Conservation (phyloP, 23 tunicate species). For the Clavelina lepadiformis region DNA sequence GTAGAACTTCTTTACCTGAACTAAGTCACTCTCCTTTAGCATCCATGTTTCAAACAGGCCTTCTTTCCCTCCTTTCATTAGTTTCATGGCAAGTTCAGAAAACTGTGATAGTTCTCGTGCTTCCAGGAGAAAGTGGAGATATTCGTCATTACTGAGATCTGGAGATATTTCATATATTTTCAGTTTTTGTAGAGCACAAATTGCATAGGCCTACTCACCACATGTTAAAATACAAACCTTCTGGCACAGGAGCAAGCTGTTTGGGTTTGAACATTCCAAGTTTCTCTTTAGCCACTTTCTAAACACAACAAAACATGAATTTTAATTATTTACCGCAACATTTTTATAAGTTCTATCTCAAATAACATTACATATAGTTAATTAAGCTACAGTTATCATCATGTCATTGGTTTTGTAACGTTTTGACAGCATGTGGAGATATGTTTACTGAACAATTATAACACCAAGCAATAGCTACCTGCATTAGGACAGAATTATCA, state of each 20-base stretch:
- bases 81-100: constrained; percentile 62
- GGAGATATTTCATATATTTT: background rate
- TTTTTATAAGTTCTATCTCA: too few relatives aligned
- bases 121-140: constrained; percentile 66
- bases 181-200: background rate
- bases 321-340: too few relatives aligned
- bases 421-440: background rate
- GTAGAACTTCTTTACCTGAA: constrained; percentile 48
- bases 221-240: constrained; percentile 33
- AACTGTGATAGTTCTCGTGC: constrained; percentile 57
- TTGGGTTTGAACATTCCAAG: constrained; percentile 57
- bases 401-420: background rate
- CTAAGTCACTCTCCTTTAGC: constrained; percentile 90
- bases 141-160: constrained; percentile 76
- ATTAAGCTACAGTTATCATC: background rate
- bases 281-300: constrained; percentile 97
- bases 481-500: constrained; percentile 93
- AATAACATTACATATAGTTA: background rate
- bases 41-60: constrained; percentile 91
- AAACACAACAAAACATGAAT: background rate
- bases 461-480: too few relatives aligned
- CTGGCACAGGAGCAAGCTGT: constrained; percentile 52
- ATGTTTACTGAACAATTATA: too few relatives aligned
- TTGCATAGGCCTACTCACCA: too few relatives aligned
- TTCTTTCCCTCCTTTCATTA: constrained; percentile 81